Evolutionary conservation across 2,888 invertebrate genomes (phyloP).

Genomic region (Dryococelus australis): DNA sequence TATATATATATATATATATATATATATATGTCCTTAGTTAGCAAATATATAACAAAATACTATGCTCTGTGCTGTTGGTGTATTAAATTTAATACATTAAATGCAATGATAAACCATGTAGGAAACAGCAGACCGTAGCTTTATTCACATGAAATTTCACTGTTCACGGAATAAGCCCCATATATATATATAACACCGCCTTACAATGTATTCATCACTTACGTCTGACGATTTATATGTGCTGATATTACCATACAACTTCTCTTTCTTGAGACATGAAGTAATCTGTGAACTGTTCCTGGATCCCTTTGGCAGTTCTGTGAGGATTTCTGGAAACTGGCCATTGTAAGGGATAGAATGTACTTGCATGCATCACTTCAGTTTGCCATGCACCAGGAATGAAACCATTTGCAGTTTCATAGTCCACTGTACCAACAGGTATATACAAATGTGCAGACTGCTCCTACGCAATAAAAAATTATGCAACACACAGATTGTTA

Average conservation of each 20-base stretch:
- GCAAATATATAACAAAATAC: not conserved
- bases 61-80: not conserved
- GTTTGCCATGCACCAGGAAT: not conserved
- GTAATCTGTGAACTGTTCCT: slow-evolving; percentile 8
- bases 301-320: not conserved
- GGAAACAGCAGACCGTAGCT: not conserved
- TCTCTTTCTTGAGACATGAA: slow-evolving; percentile 7
- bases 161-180: not conserved
- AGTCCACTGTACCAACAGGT: not conserved
- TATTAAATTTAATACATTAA: not conserved
- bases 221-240: not conserved
- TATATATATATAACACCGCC: not conserved
- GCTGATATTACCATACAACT: slow-evolving; percentile 7
- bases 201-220: not conserved
- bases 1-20: too few species aligned
- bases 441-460: not conserved
- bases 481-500: not conserved
- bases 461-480: not conserved
- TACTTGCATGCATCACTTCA: not conserved
- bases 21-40: too few species aligned
- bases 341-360: not conserved
- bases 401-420: not conserved
- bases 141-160: not conserved
- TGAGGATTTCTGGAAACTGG: not conserved
- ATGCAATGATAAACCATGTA: not conserved